These are phyloP conservation scores for Dolomedes plantarius DNA, from an alignment of 2,888 invertebrate species.

Conservation along the genomic window DNA sequence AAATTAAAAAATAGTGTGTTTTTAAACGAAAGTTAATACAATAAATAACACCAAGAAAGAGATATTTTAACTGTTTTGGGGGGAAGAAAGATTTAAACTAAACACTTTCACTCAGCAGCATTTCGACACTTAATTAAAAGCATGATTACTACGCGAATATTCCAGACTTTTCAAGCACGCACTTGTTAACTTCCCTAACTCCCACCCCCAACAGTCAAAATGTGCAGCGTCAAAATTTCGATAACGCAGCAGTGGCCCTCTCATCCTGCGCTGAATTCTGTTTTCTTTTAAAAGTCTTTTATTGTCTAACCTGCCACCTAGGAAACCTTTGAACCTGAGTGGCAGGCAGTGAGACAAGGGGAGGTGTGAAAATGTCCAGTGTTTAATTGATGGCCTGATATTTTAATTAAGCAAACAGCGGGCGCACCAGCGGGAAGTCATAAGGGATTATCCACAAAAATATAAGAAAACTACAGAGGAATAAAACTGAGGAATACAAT, in stretches of 20 bases:
- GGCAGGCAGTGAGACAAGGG: slow-evolving; percentile 37
- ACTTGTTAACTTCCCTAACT: too few species aligned
- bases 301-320: slow-evolving; percentile 40
- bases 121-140: too few species aligned
- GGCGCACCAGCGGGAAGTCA: slow-evolving; percentile 30
- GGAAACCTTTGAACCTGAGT: slow-evolving; percentile 40
- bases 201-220: too few species aligned
- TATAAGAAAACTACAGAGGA: background rate
- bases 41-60: too few species aligned
- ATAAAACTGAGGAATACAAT: too few species aligned
- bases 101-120: too few species aligned
- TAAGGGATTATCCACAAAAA: slow-evolving; percentile 38
- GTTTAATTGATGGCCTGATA: slow-evolving; percentile 64
- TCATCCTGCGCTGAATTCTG: background rate
- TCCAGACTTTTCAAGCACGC: too few species aligned
- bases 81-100: too few species aligned
- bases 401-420: slow-evolving; percentile 68
- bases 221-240: background rate
- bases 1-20: too few species aligned
- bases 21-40: too few species aligned
- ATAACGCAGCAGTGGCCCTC: background rate
- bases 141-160: too few species aligned
- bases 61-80: too few species aligned
- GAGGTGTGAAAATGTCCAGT: slow-evolving; percentile 64
- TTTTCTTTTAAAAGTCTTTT: slow-evolving; percentile 6